Conservation (phyloP, 2,113 vertebrate species). For the Colinus virginianus region DNA sequence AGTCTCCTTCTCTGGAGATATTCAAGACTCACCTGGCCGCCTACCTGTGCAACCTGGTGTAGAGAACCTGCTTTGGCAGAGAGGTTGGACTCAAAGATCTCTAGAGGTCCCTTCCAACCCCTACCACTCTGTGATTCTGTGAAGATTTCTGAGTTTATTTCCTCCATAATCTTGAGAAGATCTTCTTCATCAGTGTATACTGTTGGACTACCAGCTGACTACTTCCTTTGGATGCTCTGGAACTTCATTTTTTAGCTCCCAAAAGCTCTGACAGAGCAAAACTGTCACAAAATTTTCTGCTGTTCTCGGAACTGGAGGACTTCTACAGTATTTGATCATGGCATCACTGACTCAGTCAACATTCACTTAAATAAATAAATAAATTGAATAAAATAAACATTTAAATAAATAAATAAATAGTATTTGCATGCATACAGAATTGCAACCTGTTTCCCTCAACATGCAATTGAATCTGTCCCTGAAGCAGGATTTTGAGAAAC, state of each 20-base stretch:
- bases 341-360: neutral
- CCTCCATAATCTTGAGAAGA: neutral
- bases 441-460: neutral
- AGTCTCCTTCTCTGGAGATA: too few species aligned
- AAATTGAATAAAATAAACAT: too few species aligned
- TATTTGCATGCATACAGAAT: neutral
- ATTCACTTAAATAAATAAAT: too few species aligned
- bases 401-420: too few species aligned
- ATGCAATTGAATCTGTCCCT: neutral
- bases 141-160: neutral
- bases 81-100: too few species aligned
- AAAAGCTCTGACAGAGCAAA: neutral
- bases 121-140: too few species aligned
- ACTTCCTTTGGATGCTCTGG: neutral
- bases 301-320: neutral
- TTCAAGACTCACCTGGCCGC: too few species aligned
- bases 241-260: neutral
- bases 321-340: neutral
- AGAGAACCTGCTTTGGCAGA: too few species aligned
- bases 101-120: too few species aligned
- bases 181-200: neutral
- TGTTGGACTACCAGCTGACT: neutral
- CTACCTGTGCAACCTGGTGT: too few species aligned
- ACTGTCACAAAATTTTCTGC: neutral
- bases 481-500: neutral